Evolutionary conservation across 2,888 invertebrate genomes (phyloP), one percentile per base, ranked within the genome.

Genomic region (Rhabditoides inermis): DNA sequence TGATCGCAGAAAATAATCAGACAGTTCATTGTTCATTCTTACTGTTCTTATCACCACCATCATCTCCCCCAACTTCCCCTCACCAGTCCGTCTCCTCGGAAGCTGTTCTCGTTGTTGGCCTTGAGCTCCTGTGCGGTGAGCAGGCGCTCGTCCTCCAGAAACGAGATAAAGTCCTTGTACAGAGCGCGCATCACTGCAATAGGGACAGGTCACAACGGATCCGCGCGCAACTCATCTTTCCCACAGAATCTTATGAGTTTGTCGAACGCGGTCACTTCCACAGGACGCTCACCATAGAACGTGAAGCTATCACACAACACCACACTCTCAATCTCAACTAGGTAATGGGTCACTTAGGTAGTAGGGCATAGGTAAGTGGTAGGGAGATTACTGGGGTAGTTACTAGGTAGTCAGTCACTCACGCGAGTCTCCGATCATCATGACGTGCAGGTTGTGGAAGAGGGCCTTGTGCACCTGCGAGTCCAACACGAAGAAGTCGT

Each of bases 401-500:
- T n/a, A n/a, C n/a, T n/a, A n/a, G n/a, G n/a, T n/a, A n/a, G n/a
- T n/a, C n/a, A n/a, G n/a, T n/a, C 35, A 55, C 56, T 45, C 41
- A 65, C 65, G 45, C 0, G 65, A 65, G 40, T 65, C 65, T 39
- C 65, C 65, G 39, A 65, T 60, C 18, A 57, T 45, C 37, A 57
- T 26, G 27, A 65, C 49, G 30, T 63, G 63, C 27, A 58, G 57
- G 46, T 63, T 12, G 6, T 54, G 27, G 23, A 57, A 5, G n/a
- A n/a, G n/a, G n/a, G n/a, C n/a, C n/a, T n/a, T n/a, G n/a, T n/a
- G n/a, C n/a, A n/a, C n/a, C n/a, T n/a, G n/a, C n/a, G n/a, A n/a
- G n/a, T n/a, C n/a, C n/a, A n/a, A n/a, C n/a, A n/a, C n/a, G n/a
- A n/a, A n/a, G n/a, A n/a, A n/a, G n/a, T n/a, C n/a, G n/a, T n/a